Conservation (phyloP, 2,888 invertebrate genomes). For the Cryptus armator region DNA sequence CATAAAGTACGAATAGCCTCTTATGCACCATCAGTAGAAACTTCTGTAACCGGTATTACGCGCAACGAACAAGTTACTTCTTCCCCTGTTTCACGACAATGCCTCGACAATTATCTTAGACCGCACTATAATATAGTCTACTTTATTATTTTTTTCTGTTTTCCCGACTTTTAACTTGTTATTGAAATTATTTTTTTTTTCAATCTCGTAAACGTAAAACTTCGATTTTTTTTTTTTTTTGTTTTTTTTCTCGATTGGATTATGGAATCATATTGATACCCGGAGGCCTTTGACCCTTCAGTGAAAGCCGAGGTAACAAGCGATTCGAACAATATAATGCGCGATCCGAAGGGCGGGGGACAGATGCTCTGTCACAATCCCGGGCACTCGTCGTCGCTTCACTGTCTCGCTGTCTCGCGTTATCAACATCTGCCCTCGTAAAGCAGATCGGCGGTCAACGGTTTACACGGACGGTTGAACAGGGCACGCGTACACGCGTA, state of each 20-base stretch:
- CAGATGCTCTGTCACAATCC: slow-evolving; percentile 77
- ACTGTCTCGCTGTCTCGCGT: slow-evolving; percentile 70
- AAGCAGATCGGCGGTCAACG: slow-evolving; percentile 71
- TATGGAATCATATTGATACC: not conserved
- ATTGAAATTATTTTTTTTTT: not conserved
- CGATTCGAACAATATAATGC: slow-evolving; percentile 74
- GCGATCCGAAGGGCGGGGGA: slow-evolving; percentile 61
- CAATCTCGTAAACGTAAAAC: not conserved
- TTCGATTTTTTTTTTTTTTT: not conserved
- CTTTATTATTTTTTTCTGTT: not conserved
- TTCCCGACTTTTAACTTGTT: not conserved
- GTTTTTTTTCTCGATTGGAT: not conserved
- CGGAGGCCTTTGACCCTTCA: slow-evolving; percentile 78
- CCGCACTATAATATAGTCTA: not conserved
- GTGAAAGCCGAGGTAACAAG: slow-evolving; percentile 65
- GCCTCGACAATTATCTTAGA: not conserved
- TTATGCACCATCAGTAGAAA: not conserved
- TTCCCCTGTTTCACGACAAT: not conserved
- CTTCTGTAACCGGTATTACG: not conserved
- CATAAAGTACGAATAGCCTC: slow-evolving; percentile 32
- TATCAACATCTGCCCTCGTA: slow-evolving; percentile 82
- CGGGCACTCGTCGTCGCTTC: slow-evolving; percentile 61
- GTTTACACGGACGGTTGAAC: slow-evolving; percentile 56
- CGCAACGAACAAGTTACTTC: not conserved
- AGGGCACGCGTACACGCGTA: slow-evolving; percentile 60